Percentiles rank a stretch among this genome's conserved stretches.
phyloP scores from a whole-genome alignment of 2,797 vertebrate species.

The Gobionotothen gibberifrons region DNA sequence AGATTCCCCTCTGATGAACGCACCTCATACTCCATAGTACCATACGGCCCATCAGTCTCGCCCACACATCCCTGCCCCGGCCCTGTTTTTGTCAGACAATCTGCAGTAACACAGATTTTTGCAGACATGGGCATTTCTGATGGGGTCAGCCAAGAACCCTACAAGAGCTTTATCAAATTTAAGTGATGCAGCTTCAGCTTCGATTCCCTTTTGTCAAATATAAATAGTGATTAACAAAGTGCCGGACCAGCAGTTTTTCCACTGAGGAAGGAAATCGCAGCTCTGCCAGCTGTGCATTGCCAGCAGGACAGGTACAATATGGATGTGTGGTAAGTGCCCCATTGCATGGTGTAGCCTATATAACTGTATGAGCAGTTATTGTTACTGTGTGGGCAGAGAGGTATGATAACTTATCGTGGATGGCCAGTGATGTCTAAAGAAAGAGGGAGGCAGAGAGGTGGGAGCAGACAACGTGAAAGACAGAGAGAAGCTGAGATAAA shows the following conservation, averaged over 20 bases:
- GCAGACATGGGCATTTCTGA: constrained; percentile 38
- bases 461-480: constrained; percentile 33
- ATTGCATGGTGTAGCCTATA: constrained; percentile 26
- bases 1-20: constrained; percentile 59
- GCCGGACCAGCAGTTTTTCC: constrained; percentile 65
- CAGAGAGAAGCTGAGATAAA: constrained; percentile 38
- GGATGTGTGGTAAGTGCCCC: constrained; percentile 46
- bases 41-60: constrained; percentile 19
- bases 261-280: constrained; percentile 46
- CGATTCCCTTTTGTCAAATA: constrained; percentile 46
- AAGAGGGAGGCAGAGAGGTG: constrained; percentile 2
- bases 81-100: constrained; percentile 55
- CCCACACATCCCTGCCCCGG: constrained; percentile 7
- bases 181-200: constrained; percentile 36
- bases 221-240: constrained; percentile 58
- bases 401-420: constrained; percentile 50
- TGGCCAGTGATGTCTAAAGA: constrained; percentile 28
- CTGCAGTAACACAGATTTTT: constrained; percentile 36
- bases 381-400: constrained; percentile 51
- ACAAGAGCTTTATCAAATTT: constrained; percentile 55
- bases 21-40: constrained; percentile 32
- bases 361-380: constrained; percentile 34
- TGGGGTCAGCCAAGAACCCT: constrained; percentile 47
- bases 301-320: constrained; percentile 44
- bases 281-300: constrained; percentile 62